Evolutionary conservation across 1,140 invertebrate species (phyloP), one percentile per base, ranked within the genome.

Genomic region (Conus betulinus): DNA sequence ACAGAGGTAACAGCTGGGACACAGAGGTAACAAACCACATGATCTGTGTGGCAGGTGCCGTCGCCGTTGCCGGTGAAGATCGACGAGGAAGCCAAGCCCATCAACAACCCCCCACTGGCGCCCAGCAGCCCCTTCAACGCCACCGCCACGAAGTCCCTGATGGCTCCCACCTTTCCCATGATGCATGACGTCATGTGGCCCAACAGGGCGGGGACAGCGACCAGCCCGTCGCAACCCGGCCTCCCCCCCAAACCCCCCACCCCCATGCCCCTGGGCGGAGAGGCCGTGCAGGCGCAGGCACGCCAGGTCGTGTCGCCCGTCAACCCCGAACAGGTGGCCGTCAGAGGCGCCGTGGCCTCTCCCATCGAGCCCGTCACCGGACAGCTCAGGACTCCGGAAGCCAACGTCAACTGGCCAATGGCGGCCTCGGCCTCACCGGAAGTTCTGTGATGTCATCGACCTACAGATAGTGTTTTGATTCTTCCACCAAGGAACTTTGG

Each of bases 41-140:
- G 39, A 39, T 3, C 39, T 39, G 39, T 39, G 39, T 39, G 39
- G 6, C 78, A 90, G 89, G 85, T 91, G 15, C 91, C 89, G 17
- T 87, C 88, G 60, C 82, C 89, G 20, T 55, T 90, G 71, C 89
- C 87, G 39, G 84, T 91, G 15, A 90, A 88, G 76, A 88, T 87
- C 53, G 90, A 91, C 76, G 57, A 53, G 51, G 83, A 83, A 71
- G 90, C 88, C 57, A 7, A 53, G 20, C 55, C 82, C 5, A 51
- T 23, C 86, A 86, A 88, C 52, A 87, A 78, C 76, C 15, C 20
- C 27, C 27, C 87, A 84, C 63, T 52, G 25, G 81, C 4, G 25
- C 23, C 27, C 5, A 55, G 0, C 82, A 20, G 13, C 53, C 82
- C 53, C n/a, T 8, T 27, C 6, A 11, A 10, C 5, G 55, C 57